Base-by-base conservation (phyloP, 92 coral and sea anemone genomes). In the Metridium senile region DNA sequence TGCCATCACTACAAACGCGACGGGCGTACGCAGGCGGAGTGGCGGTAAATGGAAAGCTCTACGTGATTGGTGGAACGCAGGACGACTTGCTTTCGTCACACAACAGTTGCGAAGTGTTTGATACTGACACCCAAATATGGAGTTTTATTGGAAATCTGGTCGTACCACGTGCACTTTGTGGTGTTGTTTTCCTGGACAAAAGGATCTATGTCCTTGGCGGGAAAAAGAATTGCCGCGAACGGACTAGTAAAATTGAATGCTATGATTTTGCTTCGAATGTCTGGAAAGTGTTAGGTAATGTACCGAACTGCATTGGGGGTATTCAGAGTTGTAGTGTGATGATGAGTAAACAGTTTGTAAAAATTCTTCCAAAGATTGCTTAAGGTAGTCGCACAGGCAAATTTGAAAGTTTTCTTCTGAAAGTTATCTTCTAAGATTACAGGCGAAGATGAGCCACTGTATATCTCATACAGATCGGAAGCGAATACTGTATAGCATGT, bases 281-380 rank as follows among this genome's bases (percentile, higher is more conserved):
- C 62, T 95, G 99, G 99, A 86, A 83, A 63, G 84, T 95, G 26
- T 87, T 89, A 32, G 93, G 97, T 0, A 74, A 90, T 16, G 94
- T 95, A 35, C 99, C 99, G 21, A 93, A 92, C 78, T 91, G 97
- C n/a, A 92, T 92, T 84, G 97, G 97, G 0, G 97, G 97, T 33
- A 87, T 95, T 22, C 97, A 95, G 76, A 92, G 99, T 62, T 95
- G 96, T 28, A 66, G 90, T 29, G 93, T 95, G 16, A 80, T 83
- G 16, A 70, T 95, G 70, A 80, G 93, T 19, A 82, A 77, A 54
- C 85, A 84, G 1, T 67, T 95, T 17, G 82, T 95, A 47, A 72
- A 74, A 30, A 81, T 86, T 21, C 88, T 95, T 23, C 82, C 91
- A 9, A 91, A 88, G 72, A 85, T 91, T 26, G 62, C 89, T 0